Conservation (phyloP, 1,140 invertebrate species). For the Delia radicum region DNA sequence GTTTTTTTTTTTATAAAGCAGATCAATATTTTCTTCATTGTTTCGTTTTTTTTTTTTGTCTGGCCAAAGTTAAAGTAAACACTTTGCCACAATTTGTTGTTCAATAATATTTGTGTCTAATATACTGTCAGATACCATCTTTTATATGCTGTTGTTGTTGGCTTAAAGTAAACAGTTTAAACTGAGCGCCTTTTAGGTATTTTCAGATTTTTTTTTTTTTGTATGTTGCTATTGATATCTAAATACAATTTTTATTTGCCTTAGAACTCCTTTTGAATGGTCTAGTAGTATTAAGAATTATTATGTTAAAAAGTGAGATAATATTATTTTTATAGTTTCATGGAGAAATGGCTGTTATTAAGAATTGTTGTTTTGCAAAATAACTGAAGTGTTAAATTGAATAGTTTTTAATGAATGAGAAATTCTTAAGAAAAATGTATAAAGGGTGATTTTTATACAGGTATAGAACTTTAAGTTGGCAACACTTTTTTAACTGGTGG, state of each 20-base stretch:
- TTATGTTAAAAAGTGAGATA: too few relatives aligned
- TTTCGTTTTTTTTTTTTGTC: neutral
- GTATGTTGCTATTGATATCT: neutral
- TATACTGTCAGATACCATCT: constrained; percentile 13
- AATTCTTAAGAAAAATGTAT: too few relatives aligned
- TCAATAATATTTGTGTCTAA: constrained; percentile 18
- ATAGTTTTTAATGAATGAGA: too few relatives aligned
- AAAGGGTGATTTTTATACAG: too few relatives aligned
- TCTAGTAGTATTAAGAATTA: too few relatives aligned
- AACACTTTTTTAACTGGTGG: too few relatives aligned
- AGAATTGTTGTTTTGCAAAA: too few relatives aligned
- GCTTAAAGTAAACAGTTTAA: neutral
- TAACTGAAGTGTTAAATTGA: too few relatives aligned
- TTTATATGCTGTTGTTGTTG: neutral
- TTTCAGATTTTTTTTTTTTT: neutral
- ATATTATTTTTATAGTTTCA: too few relatives aligned
- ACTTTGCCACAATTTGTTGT: neutral
- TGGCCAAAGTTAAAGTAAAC: neutral
- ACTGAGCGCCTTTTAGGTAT: neutral
- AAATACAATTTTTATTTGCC: neutral
- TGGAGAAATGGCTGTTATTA: too few relatives aligned
- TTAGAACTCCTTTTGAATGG: too few relatives aligned
- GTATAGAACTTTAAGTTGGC: too few relatives aligned
- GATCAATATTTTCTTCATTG: neutral
- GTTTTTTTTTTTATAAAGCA: neutral